Conservation (phyloP, 2,797 vertebrate genomes). For the Oophaga sylvatica region DNA sequence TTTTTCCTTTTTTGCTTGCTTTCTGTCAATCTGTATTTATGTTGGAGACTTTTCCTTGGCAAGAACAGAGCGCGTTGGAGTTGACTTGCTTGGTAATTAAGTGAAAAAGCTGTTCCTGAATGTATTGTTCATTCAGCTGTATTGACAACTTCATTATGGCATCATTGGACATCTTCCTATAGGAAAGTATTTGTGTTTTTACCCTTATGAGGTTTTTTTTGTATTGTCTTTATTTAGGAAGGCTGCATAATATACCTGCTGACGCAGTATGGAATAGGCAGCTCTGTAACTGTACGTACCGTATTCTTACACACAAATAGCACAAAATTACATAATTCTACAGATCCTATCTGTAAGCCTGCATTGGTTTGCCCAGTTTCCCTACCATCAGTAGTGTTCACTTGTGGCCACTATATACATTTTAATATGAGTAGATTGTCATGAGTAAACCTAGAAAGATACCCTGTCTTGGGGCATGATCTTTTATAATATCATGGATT, state of each 20-base stretch:
- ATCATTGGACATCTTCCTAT: background rate
- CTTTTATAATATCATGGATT: background rate
- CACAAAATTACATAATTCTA: no score
- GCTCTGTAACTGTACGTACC: background rate
- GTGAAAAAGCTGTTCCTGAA: background rate
- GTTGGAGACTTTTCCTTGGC: constrained; percentile 1
- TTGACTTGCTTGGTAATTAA: constrained; percentile 23
- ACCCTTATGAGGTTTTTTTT: background rate
- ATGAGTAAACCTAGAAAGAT: background rate
- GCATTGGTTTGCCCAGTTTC: no score
- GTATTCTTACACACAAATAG: no score
- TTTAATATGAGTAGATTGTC: background rate
- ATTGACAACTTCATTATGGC: constrained; percentile 1
- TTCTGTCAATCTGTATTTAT: background rate
- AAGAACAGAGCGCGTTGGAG: background rate
- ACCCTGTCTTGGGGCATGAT: background rate
- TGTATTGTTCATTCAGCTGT: constrained; percentile 11
- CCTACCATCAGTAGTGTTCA: no score
- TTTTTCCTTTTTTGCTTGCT: background rate
- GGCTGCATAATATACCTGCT: background rate
- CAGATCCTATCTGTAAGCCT: no score
- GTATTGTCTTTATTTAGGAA: background rate
- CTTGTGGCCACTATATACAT: no score
- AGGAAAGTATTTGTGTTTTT: background rate
- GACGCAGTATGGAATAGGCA: background rate